phyloP scores from a whole-genome alignment of 2,888 invertebrate genomes.

The Tinea semifulvella region DNA sequence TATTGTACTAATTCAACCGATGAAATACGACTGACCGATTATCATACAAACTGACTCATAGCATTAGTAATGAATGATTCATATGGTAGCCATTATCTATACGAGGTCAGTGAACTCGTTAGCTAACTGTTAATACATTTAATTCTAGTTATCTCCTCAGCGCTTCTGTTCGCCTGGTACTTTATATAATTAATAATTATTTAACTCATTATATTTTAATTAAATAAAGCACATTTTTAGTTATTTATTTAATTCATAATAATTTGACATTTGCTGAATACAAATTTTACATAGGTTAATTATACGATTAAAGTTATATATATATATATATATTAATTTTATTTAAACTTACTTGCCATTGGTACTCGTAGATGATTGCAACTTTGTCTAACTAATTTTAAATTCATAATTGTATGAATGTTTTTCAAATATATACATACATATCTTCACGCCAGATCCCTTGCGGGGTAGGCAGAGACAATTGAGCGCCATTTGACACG shows the following conservation, averaged over 20 bases:
- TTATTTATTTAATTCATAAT: background rate
- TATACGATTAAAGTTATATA: background rate
- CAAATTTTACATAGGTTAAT: background rate
- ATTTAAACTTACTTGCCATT: too few relatives aligned
- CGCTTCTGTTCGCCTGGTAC: constrained; percentile 2
- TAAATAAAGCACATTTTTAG: background rate
- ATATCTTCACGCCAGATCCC: too few relatives aligned
- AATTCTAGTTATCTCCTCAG: background rate
- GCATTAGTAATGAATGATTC: background rate
- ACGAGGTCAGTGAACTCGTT: background rate
- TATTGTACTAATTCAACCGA: too few relatives aligned
- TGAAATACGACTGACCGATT: too few relatives aligned
- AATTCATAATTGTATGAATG: too few relatives aligned
- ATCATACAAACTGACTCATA: background rate
- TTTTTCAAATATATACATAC: too few relatives aligned
- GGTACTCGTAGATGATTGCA: too few relatives aligned
- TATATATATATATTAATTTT: too few relatives aligned
- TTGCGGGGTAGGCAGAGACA: too few relatives aligned
- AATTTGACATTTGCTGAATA: background rate
- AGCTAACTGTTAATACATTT: background rate
- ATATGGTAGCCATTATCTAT: background rate
- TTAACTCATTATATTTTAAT: background rate
- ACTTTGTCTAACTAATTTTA: too few relatives aligned
- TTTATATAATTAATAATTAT: constrained; percentile 3
- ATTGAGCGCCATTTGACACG: too few relatives aligned